Evolutionary conservation across 2,113 vertebrate species (phyloP).

Genomic region (Rana temporaria): DNA sequence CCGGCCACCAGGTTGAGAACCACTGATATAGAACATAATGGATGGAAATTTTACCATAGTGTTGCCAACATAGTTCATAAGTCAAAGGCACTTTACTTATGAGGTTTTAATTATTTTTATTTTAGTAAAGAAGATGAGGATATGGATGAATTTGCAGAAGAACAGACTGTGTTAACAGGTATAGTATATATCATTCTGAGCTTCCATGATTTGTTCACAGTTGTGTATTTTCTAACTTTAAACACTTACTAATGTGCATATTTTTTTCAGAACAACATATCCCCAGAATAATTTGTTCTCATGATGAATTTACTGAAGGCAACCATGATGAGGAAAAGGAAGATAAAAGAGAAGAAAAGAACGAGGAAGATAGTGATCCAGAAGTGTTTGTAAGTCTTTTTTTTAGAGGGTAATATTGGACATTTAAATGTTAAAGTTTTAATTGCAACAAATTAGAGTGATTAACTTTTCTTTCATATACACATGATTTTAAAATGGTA

Average conservation of each 20-base stretch:
- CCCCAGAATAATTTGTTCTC: conserved; percentile 73
- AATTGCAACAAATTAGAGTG: conserved; percentile 33
- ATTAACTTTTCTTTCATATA: conserved; percentile 39
- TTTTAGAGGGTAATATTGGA: conserved; percentile 25
- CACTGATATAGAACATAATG: too few relatives aligned
- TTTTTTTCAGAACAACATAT: conserved; percentile 70
- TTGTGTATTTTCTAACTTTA: conserved; percentile 49
- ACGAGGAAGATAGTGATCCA: conserved; percentile 69
- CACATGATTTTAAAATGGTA: conserved; percentile 42
- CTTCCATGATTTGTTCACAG: background rate
- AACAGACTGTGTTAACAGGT: conserved; percentile 68
- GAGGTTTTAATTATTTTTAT: conserved; percentile 56
- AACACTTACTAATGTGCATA: conserved; percentile 18
- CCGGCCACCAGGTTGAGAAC: too few relatives aligned
- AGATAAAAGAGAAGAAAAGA: conserved; percentile 67
- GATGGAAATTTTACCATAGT: too few relatives aligned
- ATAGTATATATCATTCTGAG: background rate
- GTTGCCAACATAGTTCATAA: too few relatives aligned
- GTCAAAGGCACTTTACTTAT: too few relatives aligned
- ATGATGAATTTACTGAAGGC: conserved; percentile 68
- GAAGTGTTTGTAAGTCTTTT: conserved; percentile 77
- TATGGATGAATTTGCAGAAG: conserved; percentile 61
- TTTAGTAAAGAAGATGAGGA: conserved; percentile 78
- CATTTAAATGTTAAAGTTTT: conserved; percentile 32
- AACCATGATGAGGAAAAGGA: conserved; percentile 64